A percentile compares a stretch with the other conserved stretches of the same genome.
Evolutionary conservation across 2,888 invertebrate species (phyloP).

Genomic region (Deladenus siricidicola): DNA sequence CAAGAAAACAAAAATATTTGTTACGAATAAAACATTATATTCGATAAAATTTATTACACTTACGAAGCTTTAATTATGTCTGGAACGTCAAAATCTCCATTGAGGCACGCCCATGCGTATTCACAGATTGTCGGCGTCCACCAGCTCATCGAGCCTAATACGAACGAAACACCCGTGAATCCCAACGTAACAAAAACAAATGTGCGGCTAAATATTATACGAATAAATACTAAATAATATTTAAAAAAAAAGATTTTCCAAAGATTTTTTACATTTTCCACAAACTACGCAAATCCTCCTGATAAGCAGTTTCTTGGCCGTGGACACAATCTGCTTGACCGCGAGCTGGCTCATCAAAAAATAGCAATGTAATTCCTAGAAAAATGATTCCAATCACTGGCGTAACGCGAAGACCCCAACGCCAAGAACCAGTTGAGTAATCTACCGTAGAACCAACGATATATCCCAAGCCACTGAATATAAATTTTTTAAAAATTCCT

Average conservation of each 20-base stretch:
- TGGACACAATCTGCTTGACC: constrained; percentile 39
- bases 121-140: constrained; percentile 61
- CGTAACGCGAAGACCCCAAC: constrained; percentile 81
- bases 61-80: neutral
- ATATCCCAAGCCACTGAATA: constrained; percentile 86
- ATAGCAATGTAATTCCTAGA: constrained; percentile 34
- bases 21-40: no score
- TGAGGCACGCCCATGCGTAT: constrained; percentile 22
- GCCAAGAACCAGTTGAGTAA: constrained; percentile 67
- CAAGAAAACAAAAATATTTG: neutral
- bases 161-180: constrained; percentile 95
- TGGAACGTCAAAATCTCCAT: neutral
- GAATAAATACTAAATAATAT: neutral
- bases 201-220: constrained; percentile 61
- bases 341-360: constrained; percentile 40
- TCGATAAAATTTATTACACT: no score
- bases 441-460: constrained; percentile 86
- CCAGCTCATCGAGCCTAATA: constrained; percentile 79
- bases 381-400: constrained; percentile 64
- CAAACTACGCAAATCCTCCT: constrained; percentile 36
- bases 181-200: constrained; percentile 87
- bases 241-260: neutral
- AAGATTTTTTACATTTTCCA: constrained; percentile 18
- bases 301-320: constrained; percentile 27
- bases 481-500: no score